Evolutionary conservation across 1,140 invertebrate genomes (phyloP).

Genomic region (Sitobion miscanthi): DNA sequence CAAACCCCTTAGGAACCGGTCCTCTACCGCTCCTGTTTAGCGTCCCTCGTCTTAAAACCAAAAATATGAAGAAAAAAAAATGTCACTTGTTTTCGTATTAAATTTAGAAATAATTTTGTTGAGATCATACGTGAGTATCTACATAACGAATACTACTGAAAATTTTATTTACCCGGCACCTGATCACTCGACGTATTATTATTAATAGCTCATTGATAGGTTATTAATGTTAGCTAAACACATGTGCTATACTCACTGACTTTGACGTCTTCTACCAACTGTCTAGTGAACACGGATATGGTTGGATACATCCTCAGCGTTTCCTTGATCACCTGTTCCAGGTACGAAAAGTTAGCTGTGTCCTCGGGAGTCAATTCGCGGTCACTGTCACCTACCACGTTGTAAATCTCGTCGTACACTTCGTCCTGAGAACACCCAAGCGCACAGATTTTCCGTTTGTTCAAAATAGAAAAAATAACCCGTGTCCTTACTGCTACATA

Average conservation of each 20-base stretch:
- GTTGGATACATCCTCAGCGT: slow-evolving; percentile 63
- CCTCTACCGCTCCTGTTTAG: no score
- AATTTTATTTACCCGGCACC: background rate
- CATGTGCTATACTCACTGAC: slow-evolving; percentile 59
- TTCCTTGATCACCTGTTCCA: slow-evolving; percentile 59
- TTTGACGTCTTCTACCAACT: slow-evolving; percentile 65
- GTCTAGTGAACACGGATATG: slow-evolving; percentile 69
- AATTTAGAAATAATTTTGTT: no score
- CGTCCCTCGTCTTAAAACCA: no score
- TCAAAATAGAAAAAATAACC: background rate
- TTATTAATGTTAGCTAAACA: background rate
- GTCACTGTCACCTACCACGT: slow-evolving; percentile 65
- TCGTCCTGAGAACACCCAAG: slow-evolving; percentile 61
- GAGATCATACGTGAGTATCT: no score
- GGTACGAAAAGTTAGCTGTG: slow-evolving; percentile 62
- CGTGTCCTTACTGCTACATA: no score
- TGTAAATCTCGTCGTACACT: slow-evolving; percentile 63
- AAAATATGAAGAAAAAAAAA: background rate
- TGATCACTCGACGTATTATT: background rate
- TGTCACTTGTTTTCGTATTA: no score
- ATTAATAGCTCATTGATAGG: no score
- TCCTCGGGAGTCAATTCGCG: slow-evolving; percentile 66
- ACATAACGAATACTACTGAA: background rate
- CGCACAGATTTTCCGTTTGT: background rate
- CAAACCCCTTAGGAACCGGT: no score